Evolutionary conservation across 2,888 invertebrate species (phyloP).

Genomic region (Perithous albicinctus): DNA sequence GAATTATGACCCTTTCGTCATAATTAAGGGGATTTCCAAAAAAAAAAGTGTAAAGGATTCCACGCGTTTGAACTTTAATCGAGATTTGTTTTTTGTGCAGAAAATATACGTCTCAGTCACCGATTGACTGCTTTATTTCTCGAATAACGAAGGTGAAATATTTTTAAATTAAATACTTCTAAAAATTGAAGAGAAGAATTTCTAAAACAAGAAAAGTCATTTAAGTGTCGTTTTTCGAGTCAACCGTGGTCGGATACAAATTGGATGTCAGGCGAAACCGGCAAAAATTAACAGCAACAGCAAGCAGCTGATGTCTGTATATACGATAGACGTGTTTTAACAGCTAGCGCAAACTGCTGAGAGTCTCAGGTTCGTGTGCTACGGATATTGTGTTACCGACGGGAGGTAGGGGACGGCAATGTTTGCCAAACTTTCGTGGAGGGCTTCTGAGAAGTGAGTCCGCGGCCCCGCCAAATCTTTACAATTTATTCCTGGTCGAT

Average conservation of each 20-base stretch:
- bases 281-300: slow-evolving; percentile 13
- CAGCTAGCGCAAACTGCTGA: neutral
- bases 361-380: slow-evolving; percentile 30
- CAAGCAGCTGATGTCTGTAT: slow-evolving; percentile 18
- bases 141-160: too few species aligned
- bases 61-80: too few species aligned
- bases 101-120: too few species aligned
- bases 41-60: too few species aligned
- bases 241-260: slow-evolving; percentile 23
- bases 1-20: too few species aligned
- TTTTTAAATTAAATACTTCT: too few species aligned
- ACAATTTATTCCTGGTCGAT: slow-evolving; percentile 72
- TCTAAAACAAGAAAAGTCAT: slow-evolving; percentile 3
- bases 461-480: slow-evolving; percentile 68
- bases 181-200: neutral
- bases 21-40: too few species aligned
- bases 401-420: slow-evolving; percentile 43
- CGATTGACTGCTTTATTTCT: too few species aligned
- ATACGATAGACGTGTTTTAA: slow-evolving; percentile 1
- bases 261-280: slow-evolving; percentile 19
- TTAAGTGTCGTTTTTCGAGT: neutral
- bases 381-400: slow-evolving; percentile 61
- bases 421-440: slow-evolving; percentile 69
- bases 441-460: slow-evolving; percentile 67
- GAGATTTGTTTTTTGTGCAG: too few species aligned